These are phyloP conservation scores for Labeo rohita DNA, from an alignment of 2,113 vertebrate genomes.

Conservation along the genomic window DNA sequence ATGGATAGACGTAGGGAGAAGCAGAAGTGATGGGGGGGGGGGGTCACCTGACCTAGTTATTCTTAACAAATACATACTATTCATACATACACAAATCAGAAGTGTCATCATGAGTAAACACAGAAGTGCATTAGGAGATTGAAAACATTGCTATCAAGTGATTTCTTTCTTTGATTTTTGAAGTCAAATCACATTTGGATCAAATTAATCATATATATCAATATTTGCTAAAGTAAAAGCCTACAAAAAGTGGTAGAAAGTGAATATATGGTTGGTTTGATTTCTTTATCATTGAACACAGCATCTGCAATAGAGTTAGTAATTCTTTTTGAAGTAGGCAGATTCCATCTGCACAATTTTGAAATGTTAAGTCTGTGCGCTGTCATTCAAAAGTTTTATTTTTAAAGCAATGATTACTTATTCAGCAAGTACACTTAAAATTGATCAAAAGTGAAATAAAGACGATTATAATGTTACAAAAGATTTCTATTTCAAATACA, in stretches of 20 bases:
- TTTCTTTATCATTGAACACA: not conserved
- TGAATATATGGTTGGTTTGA: not conserved
- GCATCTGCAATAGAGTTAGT: not conserved
- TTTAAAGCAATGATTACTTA: not conserved
- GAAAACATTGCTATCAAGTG: not conserved
- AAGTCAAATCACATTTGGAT: not conserved
- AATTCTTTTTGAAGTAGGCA: not conserved
- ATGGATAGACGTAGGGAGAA: conserved; percentile 59
- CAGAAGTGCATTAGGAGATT: conserved; percentile 30
- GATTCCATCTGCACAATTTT: not conserved
- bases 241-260: not conserved
- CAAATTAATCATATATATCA: not conserved
- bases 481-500: not conserved
- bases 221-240: not conserved
- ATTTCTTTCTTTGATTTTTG: not conserved
- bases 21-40: conserved; percentile 27
- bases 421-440: not conserved
- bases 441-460: not conserved
- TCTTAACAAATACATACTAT: conserved; percentile 28
- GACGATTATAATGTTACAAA: not conserved
- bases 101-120: conserved; percentile 16
- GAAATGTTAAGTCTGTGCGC: not conserved
- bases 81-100: conserved; percentile 36
- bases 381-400: not conserved
- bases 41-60: conserved; percentile 76